Evolutionary conservation across 2,888 invertebrate genomes (phyloP).

Genomic region (Keiferia lycopersicella): DNA sequence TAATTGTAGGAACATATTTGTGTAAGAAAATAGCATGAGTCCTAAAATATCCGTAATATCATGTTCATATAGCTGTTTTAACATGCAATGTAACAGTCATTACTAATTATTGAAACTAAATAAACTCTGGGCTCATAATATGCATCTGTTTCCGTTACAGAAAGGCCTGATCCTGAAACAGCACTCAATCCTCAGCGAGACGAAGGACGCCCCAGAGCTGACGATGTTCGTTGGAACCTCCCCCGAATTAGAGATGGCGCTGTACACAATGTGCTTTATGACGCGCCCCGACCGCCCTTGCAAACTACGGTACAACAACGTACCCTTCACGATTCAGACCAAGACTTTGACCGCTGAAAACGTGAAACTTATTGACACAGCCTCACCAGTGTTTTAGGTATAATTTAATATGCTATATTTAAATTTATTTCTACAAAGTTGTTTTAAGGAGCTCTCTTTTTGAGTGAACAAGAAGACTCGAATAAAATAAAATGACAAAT

Average conservation of each 20-base stretch:
- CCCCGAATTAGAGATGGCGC: conserved; percentile 93
- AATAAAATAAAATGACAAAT: neutral
- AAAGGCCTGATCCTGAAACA: conserved; percentile 89
- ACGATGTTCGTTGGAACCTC: conserved; percentile 93
- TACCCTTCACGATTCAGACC: conserved; percentile 69
- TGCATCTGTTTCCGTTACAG: conserved; percentile 71
- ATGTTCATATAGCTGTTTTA: too few species aligned
- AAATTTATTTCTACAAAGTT: neutral
- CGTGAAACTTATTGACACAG: conserved; percentile 66
- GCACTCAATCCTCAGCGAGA: conserved; percentile 86
- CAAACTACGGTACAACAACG: conserved; percentile 79
- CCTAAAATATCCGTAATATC: too few species aligned
- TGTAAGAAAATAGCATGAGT: too few species aligned
- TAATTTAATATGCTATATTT: neutral
- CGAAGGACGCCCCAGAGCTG: conserved; percentile 88
- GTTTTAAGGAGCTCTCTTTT: neutral
- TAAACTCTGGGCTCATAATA: too few species aligned
- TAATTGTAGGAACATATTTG: too few species aligned
- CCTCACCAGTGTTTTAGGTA: conserved; percentile 56
- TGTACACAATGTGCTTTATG: conserved; percentile 94
- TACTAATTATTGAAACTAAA: too few species aligned
- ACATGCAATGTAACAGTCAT: too few species aligned
- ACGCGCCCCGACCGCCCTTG: conserved; percentile 88
- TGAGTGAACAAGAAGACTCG: neutral
- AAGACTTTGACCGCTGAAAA: conserved; percentile 68